A percentile compares a stretch with the other conserved stretches of the same genome.
phyloP scores from a whole-genome alignment of 2,797 vertebrate species.

The Allobates femoralis region DNA sequence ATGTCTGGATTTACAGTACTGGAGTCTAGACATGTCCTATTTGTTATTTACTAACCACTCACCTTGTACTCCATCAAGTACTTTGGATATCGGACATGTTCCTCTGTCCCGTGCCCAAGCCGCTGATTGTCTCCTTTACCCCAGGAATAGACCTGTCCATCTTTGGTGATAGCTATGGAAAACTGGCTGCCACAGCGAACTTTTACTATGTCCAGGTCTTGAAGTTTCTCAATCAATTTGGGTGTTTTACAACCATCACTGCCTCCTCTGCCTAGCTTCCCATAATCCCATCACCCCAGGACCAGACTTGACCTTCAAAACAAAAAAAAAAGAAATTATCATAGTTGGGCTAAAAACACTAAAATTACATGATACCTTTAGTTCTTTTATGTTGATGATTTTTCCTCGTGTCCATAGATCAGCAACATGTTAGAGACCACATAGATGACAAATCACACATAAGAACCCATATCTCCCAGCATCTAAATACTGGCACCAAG shows the following conservation, averaged over 20 bases:
- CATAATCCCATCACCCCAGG: constrained; percentile 99
- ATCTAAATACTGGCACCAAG: too few relatives aligned
- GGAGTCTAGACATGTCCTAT: neutral
- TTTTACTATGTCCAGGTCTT: constrained; percentile 92
- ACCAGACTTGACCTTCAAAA: constrained; percentile 93
- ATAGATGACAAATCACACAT: neutral
- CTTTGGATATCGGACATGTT: constrained; percentile 95
- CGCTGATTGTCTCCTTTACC: constrained; percentile 98
- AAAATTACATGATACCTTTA: neutral
- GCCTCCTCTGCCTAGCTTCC: constrained; percentile 94
- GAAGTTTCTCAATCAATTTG: constrained; percentile 94
- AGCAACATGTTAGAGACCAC: neutral
- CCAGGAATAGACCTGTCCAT: constrained; percentile 97
- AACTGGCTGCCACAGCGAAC: constrained; percentile 97
- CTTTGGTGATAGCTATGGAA: constrained; percentile 93
- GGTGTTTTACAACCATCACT: constrained; percentile 98
- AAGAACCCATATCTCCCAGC: neutral
- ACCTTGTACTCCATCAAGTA: constrained; percentile 94
- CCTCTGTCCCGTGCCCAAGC: constrained; percentile 95
- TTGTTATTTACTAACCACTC: constrained; percentile 50
- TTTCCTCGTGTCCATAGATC: neutral
- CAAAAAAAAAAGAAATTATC: constrained; percentile 5
- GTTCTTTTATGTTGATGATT: neutral
- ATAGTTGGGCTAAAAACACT: neutral
- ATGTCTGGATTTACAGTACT: neutral